Conservation (phyloP, 2,888 invertebrate genomes). For the Plusia festucae region DNA sequence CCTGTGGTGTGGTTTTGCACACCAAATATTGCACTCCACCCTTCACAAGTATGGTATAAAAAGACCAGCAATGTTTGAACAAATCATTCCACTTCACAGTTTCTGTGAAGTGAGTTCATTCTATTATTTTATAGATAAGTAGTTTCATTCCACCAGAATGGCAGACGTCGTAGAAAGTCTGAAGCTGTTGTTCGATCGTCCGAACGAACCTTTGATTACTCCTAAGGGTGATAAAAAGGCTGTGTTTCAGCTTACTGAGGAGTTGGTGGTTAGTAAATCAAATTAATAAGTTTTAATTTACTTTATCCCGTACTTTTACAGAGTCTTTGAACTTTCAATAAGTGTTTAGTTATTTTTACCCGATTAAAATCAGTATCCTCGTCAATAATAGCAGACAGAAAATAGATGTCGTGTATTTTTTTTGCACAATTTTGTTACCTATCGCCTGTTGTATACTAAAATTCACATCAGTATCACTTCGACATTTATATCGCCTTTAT, state of each 20-base stretch:
- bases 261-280: constrained; percentile 89
- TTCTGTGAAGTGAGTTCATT: constrained; percentile 76
- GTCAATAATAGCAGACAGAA: too few relatives aligned
- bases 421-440: too few relatives aligned
- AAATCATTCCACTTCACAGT: constrained; percentile 76
- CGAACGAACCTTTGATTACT: constrained; percentile 90
- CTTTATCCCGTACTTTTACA: too few relatives aligned
- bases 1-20: constrained; percentile 69
- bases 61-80: constrained; percentile 58
- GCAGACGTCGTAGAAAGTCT: constrained; percentile 67
- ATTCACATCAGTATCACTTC: too few relatives aligned
- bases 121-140: constrained; percentile 33
- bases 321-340: too few relatives aligned
- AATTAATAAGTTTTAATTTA: too few relatives aligned
- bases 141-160: constrained; percentile 66
- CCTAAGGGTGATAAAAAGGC: constrained; percentile 90
- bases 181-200: constrained; percentile 89
- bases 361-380: too few relatives aligned
- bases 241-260: constrained; percentile 90
- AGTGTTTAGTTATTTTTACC: too few relatives aligned
- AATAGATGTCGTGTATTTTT: too few relatives aligned
- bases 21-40: constrained; percentile 63
- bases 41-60: constrained; percentile 44
- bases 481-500: too few relatives aligned
- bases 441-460: too few relatives aligned